Conservation (phyloP, 35 echinoderm and acorn worm genomes). For the Stichopus chloronotus region DNA sequence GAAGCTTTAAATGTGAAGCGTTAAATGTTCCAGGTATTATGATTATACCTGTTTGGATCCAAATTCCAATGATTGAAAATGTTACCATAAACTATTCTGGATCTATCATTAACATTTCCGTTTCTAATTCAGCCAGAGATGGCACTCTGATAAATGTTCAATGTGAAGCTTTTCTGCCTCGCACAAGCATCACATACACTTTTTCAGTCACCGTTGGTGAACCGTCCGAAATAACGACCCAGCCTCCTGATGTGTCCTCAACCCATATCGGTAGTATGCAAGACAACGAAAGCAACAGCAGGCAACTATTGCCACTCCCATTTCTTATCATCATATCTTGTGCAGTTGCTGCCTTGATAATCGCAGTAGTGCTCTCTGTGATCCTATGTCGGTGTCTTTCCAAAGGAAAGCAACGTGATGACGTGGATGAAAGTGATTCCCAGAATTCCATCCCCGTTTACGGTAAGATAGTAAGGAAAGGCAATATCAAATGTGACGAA, state of each 20-base stretch:
- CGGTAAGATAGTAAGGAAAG: not conserved
- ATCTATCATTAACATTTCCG: not conserved
- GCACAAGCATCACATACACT: not conserved
- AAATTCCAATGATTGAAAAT: not conserved
- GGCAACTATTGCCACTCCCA: not conserved
- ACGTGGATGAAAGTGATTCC: not conserved
- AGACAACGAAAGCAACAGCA: not conserved
- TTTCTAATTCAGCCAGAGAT: not conserved
- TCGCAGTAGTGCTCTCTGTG: not conserved
- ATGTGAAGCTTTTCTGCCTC: not conserved
- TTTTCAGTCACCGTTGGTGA: not conserved
- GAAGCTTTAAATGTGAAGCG: not conserved
- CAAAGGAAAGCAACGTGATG: not conserved
- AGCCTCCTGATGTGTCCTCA: not conserved
- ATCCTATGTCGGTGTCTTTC: not conserved
- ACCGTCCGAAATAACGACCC: not conserved
- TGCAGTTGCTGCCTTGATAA: not conserved
- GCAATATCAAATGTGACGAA: not conserved
- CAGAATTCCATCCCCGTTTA: not conserved
- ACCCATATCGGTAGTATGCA: not conserved
- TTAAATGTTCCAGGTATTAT: not conserved
- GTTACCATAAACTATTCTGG: not conserved
- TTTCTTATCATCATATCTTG: not conserved
- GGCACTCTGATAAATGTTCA: not conserved
- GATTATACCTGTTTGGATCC: not conserved